These are phyloP conservation scores for Psophia crepitans DNA, from an alignment of 2,113 vertebrate species.

Conservation along the genomic window DNA sequence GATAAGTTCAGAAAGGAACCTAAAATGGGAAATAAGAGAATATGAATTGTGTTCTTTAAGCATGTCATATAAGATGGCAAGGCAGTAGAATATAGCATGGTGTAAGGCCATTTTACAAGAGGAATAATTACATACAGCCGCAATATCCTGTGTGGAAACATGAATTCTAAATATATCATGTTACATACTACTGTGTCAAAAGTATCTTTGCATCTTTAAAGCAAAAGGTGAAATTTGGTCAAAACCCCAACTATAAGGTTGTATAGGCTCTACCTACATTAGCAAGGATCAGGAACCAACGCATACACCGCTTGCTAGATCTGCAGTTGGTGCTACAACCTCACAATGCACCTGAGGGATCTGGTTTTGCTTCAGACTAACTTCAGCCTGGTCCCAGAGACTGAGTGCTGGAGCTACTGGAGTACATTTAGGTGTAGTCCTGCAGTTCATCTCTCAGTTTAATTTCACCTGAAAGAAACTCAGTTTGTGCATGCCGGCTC, in stretches of 20 bases:
- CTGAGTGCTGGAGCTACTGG: neutral
- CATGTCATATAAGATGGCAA: neutral
- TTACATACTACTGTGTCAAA: neutral
- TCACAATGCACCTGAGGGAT: neutral
- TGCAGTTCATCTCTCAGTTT: neutral
- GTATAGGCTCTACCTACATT: neutral
- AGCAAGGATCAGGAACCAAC: neutral
- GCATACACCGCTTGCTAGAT: neutral
- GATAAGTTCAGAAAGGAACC: neutral
- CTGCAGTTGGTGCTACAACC: neutral
- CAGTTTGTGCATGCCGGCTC: neutral
- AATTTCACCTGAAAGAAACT: neutral
- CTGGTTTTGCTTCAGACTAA: neutral
- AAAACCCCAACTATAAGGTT: fast-evolving
- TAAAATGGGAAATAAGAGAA: neutral
- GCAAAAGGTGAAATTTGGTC: neutral
- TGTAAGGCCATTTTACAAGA: neutral
- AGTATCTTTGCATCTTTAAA: neutral
- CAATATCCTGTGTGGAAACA: neutral
- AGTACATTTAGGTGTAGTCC: neutral
- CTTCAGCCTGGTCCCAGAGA: neutral
- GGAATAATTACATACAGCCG: neutral
- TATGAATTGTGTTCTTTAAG: neutral
- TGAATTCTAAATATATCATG: neutral
- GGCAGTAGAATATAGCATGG: neutral